Evolutionary conservation across 1,140 invertebrate species (phyloP), one percentile per base, ranked within the genome.

Genomic region (Drosophila nasuta): DNA sequence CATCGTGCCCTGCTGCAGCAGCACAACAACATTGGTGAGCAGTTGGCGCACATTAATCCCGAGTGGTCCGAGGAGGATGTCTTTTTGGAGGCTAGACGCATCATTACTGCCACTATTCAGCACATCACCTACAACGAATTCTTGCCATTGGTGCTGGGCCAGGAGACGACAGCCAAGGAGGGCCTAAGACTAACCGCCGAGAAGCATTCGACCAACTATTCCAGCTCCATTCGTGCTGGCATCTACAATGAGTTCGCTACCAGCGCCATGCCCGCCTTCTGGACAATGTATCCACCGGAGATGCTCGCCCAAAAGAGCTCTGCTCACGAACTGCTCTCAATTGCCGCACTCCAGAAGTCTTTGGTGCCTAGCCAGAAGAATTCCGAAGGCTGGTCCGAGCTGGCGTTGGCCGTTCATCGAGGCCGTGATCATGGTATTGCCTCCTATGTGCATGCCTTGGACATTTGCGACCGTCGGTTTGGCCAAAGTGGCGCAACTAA

Each of bases 361-460:
- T 65, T 81, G 6, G 71, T 79, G 33, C 81, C 77, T 11, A 91
- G 92, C 15, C 82, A 77, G 49, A 92, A 74, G 0, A 77, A 83
- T 72, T 70, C 57, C 15, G 91, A 87, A 46, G 91, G 91, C 15
- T 94, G 94, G 94, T 93, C 95, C 86, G 93, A 94, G 79, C 76
- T 93, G 86, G 89, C 94, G 64, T 75, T 95, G 75, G 91, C 95
- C 59, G 91, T 96, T 11, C 95, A 96, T 62, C 92, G 96, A 87
- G 97, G 96, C 0, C 94, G 98, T 49, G 98, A 99, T 93, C 98
- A 99, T 89, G 98, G 98, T 0, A 93, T 99, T 25, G 95, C 97
- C 0, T 94, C 96, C 1, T 99, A 99, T 90, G 93, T 96, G 1
- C 93, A 96, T 28, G 91, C 88, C 1, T 35, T 92, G 57, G 91